These are phyloP conservation scores for Entomyzon cyanotis DNA, from an alignment of 2,113 vertebrate species.

Conservation along the genomic window DNA sequence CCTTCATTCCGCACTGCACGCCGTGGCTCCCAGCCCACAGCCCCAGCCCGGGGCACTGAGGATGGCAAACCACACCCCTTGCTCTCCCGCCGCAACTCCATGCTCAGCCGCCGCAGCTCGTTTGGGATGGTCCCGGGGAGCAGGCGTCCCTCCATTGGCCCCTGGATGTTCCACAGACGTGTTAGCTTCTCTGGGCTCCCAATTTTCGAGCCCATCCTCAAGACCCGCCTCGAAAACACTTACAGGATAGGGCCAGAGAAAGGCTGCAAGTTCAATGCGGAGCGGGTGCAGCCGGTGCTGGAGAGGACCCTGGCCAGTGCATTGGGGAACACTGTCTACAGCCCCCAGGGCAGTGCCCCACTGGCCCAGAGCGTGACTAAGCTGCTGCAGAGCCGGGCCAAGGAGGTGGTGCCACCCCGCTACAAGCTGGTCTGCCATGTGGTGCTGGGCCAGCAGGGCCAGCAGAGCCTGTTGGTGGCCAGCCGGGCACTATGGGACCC, in stretches of 20 bases:
- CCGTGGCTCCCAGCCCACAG: conserved; percentile 44
- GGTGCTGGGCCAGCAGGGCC: conserved; percentile 71
- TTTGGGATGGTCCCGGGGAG: conserved; percentile 23
- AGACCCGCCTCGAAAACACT: conserved; percentile 62
- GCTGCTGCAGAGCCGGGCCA: conserved; percentile 55
- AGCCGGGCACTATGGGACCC: conserved; percentile 77
- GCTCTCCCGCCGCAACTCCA: conserved; percentile 66
- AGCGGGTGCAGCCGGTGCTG: conserved; percentile 43
- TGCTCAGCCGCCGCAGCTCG: conserved; percentile 72
- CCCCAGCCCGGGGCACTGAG: conserved; percentile 9
- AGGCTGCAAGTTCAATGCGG: conserved; percentile 56
- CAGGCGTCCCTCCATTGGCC: conserved; percentile 70
- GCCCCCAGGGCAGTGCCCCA: background rate
- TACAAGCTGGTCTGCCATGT: conserved; percentile 83
- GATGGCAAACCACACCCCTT: background rate
- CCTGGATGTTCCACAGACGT: conserved; percentile 59
- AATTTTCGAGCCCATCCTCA: conserved; percentile 50
- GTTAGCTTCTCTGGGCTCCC: conserved; percentile 79
- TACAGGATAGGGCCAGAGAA: conserved; percentile 61
- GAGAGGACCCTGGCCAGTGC: conserved; percentile 31
- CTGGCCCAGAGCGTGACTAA: conserved; percentile 70
- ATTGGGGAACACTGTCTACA: conserved; percentile 59
- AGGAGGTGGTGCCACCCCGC: conserved; percentile 72
- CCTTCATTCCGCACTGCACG: background rate
- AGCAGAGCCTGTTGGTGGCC: conserved; percentile 72